phyloP scores from a whole-genome alignment of 2,113 vertebrate species.

The Ptychochromis oligacanthus region DNA sequence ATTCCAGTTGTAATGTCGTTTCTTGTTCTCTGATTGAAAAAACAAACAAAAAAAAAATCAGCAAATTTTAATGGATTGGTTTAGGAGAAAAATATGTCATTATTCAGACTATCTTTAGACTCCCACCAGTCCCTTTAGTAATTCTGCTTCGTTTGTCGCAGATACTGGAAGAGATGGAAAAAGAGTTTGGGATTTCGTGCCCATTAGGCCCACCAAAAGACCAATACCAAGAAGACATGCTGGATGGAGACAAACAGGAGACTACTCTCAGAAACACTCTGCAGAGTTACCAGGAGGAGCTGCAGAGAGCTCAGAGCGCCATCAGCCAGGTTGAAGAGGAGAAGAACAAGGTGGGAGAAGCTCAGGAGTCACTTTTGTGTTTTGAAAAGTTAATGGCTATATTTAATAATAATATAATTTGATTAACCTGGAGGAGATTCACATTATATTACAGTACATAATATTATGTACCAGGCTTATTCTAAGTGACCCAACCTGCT shows the following conservation, averaged over 20 bases:
- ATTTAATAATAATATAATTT: neutral
- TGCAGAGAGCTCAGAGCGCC: slow-evolving; percentile 51
- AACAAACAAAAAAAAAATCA: neutral
- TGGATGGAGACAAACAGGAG: slow-evolving; percentile 71
- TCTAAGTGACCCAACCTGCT: no score
- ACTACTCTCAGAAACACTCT: slow-evolving; percentile 62
- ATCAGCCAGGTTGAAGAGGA: slow-evolving; percentile 76
- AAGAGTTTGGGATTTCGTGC: slow-evolving; percentile 72
- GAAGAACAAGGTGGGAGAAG: slow-evolving; percentile 74
- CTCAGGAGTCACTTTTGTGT: neutral
- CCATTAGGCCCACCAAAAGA: slow-evolving; percentile 45
- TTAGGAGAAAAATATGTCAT: neutral
- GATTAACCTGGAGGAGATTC: no score
- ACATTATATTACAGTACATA: no score
- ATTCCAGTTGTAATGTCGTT: no score
- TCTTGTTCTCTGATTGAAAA: neutral
- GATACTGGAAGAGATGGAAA: slow-evolving; percentile 84
- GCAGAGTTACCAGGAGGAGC: slow-evolving; percentile 74
- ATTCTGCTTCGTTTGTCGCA: slow-evolving; percentile 44
- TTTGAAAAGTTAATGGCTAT: neutral
- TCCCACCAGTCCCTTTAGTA: neutral
- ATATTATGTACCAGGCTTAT: no score
- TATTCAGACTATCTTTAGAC: neutral
- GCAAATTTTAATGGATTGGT: neutral
- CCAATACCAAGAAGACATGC: slow-evolving; percentile 59